Base-by-base conservation (phyloP, 2,797 vertebrate species). In the Hoplostethus mediterraneus region DNA sequence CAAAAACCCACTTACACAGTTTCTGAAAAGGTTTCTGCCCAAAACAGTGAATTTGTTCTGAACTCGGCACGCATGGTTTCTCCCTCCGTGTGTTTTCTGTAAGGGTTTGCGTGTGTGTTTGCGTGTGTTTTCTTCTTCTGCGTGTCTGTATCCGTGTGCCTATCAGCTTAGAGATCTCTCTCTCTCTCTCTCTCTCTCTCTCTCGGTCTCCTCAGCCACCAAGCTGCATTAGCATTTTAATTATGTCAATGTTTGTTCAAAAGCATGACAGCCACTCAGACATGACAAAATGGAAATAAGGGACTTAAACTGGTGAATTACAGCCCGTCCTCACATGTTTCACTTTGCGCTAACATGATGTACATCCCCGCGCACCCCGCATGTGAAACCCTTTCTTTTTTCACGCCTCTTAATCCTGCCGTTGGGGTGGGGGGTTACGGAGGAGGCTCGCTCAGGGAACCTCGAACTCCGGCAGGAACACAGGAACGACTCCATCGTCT, bases 171-270 rank as follows among this genome's bases (percentile, higher is more conserved):
- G 82, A 89, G 87, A 91, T 93, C 90, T 88, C 78, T 71, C 86
- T 84, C 67, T 21, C 21, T 21, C 21, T 21, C 21, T 21, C 21
- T 21, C 21, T 21, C 21, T 21, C 21, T 21, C 21, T 21, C 21
- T 21, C 21, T 85, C 84, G 71, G 87, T 89, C 90, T 89, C 86
- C 80, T 81, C 85, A 82, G 73, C 84, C 83, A 90, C 90, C 82
- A 86, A 90, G 85, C 87, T 79, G 75, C 91, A 95, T 95, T 95
- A 94, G 93, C 94, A 95, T 95, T 95, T 95, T 94, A 95, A 95
- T 94, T 93, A 94, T 93, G 92, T 93, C 91, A 89, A 90, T 94
- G 93, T 95, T 95, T 95, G 92, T 94, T 94, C 90, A 93, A 93
- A 93, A 94, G 91, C 93, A 94, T 93, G 92, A 92, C 93, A 93